These are phyloP conservation scores for Oxytorus armatus DNA, from an alignment of 2,888 invertebrate species.

Conservation along the genomic window DNA sequence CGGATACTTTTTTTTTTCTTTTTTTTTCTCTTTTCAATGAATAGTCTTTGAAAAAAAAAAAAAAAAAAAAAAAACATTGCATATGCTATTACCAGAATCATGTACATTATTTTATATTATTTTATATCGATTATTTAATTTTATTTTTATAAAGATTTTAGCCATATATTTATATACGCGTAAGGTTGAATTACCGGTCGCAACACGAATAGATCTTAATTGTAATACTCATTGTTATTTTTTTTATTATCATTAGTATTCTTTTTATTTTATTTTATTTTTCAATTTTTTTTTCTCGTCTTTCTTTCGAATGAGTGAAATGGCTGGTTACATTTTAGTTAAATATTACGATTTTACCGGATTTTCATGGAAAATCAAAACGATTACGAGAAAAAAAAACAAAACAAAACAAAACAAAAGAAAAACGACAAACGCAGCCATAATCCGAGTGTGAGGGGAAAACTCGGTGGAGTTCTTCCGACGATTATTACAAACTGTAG, in stretches of 20 bases:
- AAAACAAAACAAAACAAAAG: conserved; percentile 18
- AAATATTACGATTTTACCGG: conserved; percentile 67
- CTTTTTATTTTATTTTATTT: too few species aligned
- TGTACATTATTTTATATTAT: conserved; percentile 79
- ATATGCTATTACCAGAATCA: conserved; percentile 73
- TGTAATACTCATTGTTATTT: conserved; percentile 75
- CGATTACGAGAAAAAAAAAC: conserved; percentile 23
- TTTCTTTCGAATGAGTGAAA: conserved; percentile 70
- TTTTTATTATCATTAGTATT: too few species aligned
- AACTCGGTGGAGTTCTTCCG: conserved; percentile 19
- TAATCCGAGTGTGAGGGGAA: conserved; percentile 30
- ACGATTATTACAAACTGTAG: conserved; percentile 47
- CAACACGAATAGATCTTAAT: conserved; percentile 56
- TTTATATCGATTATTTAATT: conserved; percentile 80
- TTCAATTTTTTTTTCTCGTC: conserved; percentile 57
- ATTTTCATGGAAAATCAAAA: conserved; percentile 69
- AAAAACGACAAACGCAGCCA: conserved; percentile 3
- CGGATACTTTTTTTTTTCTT: conserved; percentile 16
- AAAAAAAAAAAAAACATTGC: conserved; percentile 63
- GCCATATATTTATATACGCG: conserved; percentile 71
- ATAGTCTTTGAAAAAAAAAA: conserved; percentile 68
- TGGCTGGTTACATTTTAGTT: conserved; percentile 75
- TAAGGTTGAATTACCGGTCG: conserved; percentile 53
- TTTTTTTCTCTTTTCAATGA: conserved; percentile 55
- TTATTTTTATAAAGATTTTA: conserved; percentile 78